Base-by-base conservation (phyloP, 1,140 invertebrate species). In the Papilio aristodemus region DNA sequence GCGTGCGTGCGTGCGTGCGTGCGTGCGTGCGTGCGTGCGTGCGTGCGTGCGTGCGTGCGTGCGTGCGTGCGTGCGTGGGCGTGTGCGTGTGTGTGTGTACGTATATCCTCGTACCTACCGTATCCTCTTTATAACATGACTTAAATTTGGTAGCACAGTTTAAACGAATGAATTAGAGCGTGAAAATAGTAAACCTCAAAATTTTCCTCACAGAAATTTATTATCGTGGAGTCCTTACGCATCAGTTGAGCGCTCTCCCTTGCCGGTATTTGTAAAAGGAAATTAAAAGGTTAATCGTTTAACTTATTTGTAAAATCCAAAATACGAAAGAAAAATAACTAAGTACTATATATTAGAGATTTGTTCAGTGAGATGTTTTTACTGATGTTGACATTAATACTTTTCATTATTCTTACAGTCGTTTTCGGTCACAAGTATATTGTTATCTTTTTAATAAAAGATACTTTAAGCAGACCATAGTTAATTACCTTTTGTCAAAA, bases 181-280 rank as follows among this genome's bases (percentile, higher is more conserved):
- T 54, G 22, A 54, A 54, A 54, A 54, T 54, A 50, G 46, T 50
- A 50, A 54, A 54, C 46, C 46, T 54, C 46, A 54, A 54, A 54
- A 54, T 54, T 54, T 54, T 22, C 46, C 46, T 54, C 46, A 25
- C 19, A 54, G 19, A 54, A 19, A 54, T 54, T 54, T 54, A 54
- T 54, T 54, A 54, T 54, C 46, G 46, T 54, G 46, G 19, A 54
- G 46, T 54, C 19, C 46, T 54, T 54, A 54, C 46, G 46, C 46
- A 54, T 54, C 46, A 54, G 46, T 54, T 54, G 46, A 54, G 46
- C 46, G 46, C 19, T 11, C 43, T 17, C 46, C 46, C 46, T 54
- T 54, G 19, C 19, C 19, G 46, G 17, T 54, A 54, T 54, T 54
- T 25, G 46, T 54, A 54, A 54, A 22, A 19, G 19, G 19, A 54